Percentiles rank a stretch among this genome's conserved stretches.
These are phyloP conservation scores for Caenorhabditis briggsae DNA, from an alignment of 1,140 invertebrate genomes.

Conservation along the genomic window DNA sequence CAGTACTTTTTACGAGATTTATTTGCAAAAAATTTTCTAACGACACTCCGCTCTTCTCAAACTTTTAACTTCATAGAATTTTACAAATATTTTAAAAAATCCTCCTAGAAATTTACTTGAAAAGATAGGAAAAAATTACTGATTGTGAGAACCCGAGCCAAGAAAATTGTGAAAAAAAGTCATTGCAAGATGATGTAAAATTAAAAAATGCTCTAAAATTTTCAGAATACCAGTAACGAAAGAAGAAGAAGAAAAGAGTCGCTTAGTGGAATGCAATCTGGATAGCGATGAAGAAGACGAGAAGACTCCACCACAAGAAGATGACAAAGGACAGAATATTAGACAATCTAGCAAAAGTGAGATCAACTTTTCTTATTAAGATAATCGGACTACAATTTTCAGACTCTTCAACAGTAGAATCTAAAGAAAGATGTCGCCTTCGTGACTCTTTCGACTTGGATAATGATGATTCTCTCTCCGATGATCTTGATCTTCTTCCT, in stretches of 20 bases:
- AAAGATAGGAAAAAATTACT: no score
- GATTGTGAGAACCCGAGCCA: no score
- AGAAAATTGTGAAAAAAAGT: no score
- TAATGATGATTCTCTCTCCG: conserved; percentile 57
- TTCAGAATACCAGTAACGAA: conserved; percentile 50
- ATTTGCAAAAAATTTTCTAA: no score
- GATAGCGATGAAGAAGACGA: conserved; percentile 63
- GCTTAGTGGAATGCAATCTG: conserved; percentile 61
- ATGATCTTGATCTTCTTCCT: conserved; percentile 64
- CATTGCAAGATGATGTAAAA: no score
- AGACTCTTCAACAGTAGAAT: conserved; percentile 41
- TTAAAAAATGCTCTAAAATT: not conserved
- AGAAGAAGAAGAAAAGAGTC: conserved; percentile 57
- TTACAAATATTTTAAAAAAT: no score
- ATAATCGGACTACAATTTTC: not conserved
- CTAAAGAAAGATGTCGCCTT: conserved; percentile 39
- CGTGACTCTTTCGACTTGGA: conserved; percentile 33
- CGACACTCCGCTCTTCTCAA: no score
- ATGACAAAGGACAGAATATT: conserved; percentile 45
- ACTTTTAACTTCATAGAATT: no score
- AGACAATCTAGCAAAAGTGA: conserved; percentile 14
- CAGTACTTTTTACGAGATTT: no score
- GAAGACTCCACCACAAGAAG: conserved; percentile 33
- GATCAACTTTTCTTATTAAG: not conserved
- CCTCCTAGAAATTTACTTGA: no score